These are phyloP conservation scores for Chlorops oryzae DNA, from an alignment of 1,140 invertebrate species.

Conservation along the genomic window DNA sequence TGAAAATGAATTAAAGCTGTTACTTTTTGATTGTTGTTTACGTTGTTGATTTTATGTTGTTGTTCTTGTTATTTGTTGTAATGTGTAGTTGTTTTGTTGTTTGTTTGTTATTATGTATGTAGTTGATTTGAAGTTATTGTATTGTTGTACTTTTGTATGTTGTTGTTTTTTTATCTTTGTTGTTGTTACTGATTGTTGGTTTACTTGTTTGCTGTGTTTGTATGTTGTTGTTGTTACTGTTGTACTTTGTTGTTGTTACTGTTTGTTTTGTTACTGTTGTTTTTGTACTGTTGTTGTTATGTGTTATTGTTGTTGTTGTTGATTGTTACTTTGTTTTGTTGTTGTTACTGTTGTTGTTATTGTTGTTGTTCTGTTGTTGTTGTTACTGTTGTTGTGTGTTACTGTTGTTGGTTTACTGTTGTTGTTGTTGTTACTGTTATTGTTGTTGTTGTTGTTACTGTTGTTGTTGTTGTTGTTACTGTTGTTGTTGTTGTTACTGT, in stretches of 20 bases:
- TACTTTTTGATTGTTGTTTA: not conserved
- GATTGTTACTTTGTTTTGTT: not conserved
- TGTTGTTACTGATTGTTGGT: not conserved
- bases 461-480: not conserved
- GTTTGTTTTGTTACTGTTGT: too few relatives aligned
- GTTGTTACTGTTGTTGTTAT: not conserved
- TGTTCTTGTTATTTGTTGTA: not conserved
- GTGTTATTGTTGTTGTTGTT: not conserved
- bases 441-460: not conserved
- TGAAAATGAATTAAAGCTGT: not conserved
- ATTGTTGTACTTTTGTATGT: not conserved
- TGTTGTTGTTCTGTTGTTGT: not conserved
- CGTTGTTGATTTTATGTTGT: not conserved
- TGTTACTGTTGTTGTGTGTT: not conserved
- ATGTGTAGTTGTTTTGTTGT: not conserved
- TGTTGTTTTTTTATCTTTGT: not conserved
- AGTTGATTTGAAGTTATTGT: not conserved
- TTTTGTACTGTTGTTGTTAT: too few relatives aligned
- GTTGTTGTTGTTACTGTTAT: constrained; percentile 10
- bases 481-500: not conserved
- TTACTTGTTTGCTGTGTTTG: constrained; percentile 20
- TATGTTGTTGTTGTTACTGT: constrained; percentile 5
- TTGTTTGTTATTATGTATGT: too few relatives aligned
- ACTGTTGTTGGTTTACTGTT: not conserved
- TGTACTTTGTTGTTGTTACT: constrained; percentile 10